These are phyloP conservation scores for Chrysolina haemoptera DNA, from an alignment of 2,888 invertebrate species.

Conservation along the genomic window DNA sequence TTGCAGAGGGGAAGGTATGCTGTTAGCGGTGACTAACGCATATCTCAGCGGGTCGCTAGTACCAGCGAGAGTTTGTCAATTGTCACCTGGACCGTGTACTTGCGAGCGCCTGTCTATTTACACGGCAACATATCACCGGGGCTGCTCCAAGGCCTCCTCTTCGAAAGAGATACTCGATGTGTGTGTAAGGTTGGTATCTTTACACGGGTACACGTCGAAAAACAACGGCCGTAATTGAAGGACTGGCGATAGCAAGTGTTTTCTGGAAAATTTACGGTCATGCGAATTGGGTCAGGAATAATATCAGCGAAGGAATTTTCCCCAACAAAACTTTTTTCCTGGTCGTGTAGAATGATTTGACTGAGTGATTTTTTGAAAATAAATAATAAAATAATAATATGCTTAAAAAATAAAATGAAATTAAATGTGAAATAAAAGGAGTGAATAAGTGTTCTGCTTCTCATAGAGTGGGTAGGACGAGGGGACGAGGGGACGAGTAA, in stretches of 20 bases:
- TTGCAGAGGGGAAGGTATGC: slow-evolving; percentile 65
- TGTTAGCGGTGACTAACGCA: slow-evolving; percentile 67
- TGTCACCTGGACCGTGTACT: slow-evolving; percentile 67
- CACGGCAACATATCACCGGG: slow-evolving; percentile 65
- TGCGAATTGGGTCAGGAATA: not conserved
- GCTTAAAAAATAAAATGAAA: too few species aligned
- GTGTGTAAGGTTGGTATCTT: slow-evolving; percentile 51
- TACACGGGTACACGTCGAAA: slow-evolving; percentile 49
- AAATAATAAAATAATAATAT: too few species aligned
- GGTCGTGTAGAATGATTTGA: too few species aligned
- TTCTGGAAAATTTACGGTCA: not conserved
- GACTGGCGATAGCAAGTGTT: slow-evolving; percentile 25
- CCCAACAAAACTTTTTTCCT: too few species aligned
- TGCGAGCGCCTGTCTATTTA: slow-evolving; percentile 62
- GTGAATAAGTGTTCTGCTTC: too few species aligned
- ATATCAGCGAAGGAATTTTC: not conserved
- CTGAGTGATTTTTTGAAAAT: too few species aligned
- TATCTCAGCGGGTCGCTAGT: slow-evolving; percentile 68
- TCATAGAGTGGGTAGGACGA: too few species aligned
- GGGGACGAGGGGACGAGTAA: too few species aligned
- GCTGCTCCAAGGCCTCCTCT: slow-evolving; percentile 9
- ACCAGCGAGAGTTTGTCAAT: slow-evolving; percentile 69
- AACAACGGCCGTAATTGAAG: slow-evolving; percentile 41
- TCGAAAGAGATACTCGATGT: slow-evolving; percentile 15
- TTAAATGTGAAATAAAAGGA: too few species aligned